Percentiles rank a stretch among this genome's conserved stretches.
These are phyloP conservation scores for Vidua chalybeata DNA, from an alignment of 2,113 vertebrate species.

Conservation along the genomic window DNA sequence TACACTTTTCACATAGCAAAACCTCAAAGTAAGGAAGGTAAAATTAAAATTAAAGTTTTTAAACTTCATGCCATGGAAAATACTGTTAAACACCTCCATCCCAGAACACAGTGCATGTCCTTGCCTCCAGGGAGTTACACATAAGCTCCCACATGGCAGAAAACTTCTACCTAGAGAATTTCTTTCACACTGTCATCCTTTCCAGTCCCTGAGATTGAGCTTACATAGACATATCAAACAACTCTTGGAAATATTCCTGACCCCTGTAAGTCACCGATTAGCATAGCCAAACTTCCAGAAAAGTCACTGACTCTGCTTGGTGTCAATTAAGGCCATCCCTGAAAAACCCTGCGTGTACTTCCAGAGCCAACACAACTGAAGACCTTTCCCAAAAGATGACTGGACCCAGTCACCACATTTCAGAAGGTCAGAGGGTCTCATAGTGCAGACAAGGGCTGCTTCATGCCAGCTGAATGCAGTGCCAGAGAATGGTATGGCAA, in stretches of 20 bases:
- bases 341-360: not conserved
- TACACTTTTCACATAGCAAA: not conserved
- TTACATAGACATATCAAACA: not conserved
- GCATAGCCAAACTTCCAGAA: not conserved
- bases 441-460: not conserved
- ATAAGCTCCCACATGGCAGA: not conserved
- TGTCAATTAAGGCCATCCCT: fast-evolving
- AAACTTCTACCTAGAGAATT: not conserved
- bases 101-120: not conserved
- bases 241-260: not conserved
- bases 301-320: not conserved
- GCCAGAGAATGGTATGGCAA: not conserved
- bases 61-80: not conserved
- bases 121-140: not conserved
- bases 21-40: not conserved
- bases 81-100: not conserved
- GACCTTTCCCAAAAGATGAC: not conserved
- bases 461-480: not conserved
- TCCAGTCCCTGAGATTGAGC: not conserved
- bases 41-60: not conserved
- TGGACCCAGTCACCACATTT: not conserved
- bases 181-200: not conserved
- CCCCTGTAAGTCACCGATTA: not conserved
- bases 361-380: not conserved
- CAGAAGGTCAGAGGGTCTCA: not conserved